Conservation (phyloP, 2,797 vertebrate species). For the Delichon dasypus region DNA sequence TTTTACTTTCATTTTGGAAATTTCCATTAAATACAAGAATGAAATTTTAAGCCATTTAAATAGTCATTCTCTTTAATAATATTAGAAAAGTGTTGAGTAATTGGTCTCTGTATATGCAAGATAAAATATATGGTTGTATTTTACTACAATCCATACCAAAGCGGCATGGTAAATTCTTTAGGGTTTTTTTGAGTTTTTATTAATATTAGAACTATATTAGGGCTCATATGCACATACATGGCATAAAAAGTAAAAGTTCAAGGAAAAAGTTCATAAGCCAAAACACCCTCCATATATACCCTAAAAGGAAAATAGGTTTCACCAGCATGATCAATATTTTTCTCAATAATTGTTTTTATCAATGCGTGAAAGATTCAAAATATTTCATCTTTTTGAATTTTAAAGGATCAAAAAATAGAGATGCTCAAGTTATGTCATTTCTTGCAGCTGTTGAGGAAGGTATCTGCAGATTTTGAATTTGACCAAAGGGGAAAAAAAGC, state of each 20-base stretch:
- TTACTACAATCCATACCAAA: not conserved
- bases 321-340: not conserved
- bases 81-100: not conserved
- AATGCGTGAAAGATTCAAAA: not conserved
- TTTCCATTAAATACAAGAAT: not conserved
- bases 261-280: not conserved
- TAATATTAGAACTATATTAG: not conserved
- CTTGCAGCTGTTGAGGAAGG: constrained; percentile 8
- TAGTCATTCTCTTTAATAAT: not conserved
- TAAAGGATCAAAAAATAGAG: not conserved
- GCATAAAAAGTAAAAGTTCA: not conserved
- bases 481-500: not conserved
- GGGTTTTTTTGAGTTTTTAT: not conserved
- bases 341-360: not conserved
- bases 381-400: not conserved
- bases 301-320: not conserved
- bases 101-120: not conserved
- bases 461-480: not conserved
- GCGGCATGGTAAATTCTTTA: not conserved
- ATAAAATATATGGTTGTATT: not conserved
- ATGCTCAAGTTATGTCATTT: not conserved
- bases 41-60: not conserved
- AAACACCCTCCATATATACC: not conserved
- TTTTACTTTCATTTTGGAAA: not conserved
- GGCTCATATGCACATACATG: not conserved